Evolutionary conservation across 2,888 invertebrate genomes (phyloP), one percentile per base, ranked within the genome.

Genomic region (Ormia ochracea): DNA sequence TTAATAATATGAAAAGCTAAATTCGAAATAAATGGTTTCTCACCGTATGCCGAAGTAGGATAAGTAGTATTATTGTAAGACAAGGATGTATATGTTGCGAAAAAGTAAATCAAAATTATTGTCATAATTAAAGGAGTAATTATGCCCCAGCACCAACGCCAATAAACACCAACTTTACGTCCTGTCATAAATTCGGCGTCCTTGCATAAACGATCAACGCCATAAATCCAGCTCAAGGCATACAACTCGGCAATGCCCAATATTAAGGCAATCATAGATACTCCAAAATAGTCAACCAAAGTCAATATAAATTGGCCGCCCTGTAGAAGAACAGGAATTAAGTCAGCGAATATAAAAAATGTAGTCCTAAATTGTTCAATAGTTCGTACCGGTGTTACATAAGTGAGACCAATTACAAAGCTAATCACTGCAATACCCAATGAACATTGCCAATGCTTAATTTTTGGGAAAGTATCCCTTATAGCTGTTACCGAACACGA

Each of bases 151-250:
- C 95, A 95, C 41, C 94, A 83, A 78, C 95, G 92, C 96, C 96
- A 96, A 87, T 95, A 96, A 36, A 92, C 84, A 1, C 93, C 91
- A 0, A 93, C 92, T 87, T 92, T 92, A 31, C 91, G 91, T 19
- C 93, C 92, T 83, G 95, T 89, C 96, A 96, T 96, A 87, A 94
- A 96, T 87, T 96, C 95, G 31, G 95, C 90, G 85, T 96, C 96
- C 58, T 91, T 90, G 83, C 94, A 92, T 75, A 94, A 90, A 72
- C 94, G 93, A 82, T 92, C 91, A 33, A 93, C 87, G 21, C 93
- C 94, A 85, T 96, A 96, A 59, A 95, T 91, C 93, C 94, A 96
- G 69, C 93, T 92, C 7, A 96, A 89, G 0, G 93, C 93, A 26
- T 93, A 88, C 38, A 94, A 91, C 88, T 96, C 95, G 38, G 91